A percentile compares a stretch with the other conserved stretches of the same genome.
These are phyloP conservation scores for Tryphoninae sp. DNA, from an alignment of 2,888 invertebrate species.

Conservation along the genomic window DNA sequence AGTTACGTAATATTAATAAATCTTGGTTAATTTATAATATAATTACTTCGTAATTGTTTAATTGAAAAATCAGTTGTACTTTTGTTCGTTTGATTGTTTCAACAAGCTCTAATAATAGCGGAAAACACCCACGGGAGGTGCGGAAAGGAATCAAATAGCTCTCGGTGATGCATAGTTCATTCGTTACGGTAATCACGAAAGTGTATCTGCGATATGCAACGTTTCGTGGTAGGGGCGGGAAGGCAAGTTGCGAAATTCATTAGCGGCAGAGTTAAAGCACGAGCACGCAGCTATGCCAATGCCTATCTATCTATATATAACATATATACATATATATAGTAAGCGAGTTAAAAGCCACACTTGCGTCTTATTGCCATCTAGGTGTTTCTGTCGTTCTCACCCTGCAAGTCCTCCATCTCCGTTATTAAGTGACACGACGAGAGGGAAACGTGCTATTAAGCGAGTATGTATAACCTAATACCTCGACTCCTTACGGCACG, in stretches of 20 bases:
- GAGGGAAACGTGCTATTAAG: slow-evolving; percentile 67
- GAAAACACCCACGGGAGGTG: slow-evolving; percentile 68
- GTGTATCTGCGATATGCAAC: slow-evolving; percentile 45
- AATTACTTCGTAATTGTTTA: too few species aligned
- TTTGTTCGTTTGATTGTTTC: too few species aligned
- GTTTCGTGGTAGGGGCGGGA: slow-evolving; percentile 23
- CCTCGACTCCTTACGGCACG: background rate
- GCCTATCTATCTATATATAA: background rate
- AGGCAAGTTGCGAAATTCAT: slow-evolving; percentile 61
- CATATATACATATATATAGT: background rate
- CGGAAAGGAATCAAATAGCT: slow-evolving; percentile 54
- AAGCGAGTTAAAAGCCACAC: slow-evolving; percentile 5
- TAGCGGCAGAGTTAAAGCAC: slow-evolving; percentile 53
- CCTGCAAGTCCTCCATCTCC: slow-evolving; percentile 54
- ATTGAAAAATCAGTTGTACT: too few species aligned
- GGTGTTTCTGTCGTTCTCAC: slow-evolving; percentile 40
- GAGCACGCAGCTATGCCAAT: slow-evolving; percentile 7
- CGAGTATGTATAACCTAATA: slow-evolving; percentile 10
- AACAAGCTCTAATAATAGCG: slow-evolving; percentile 20
- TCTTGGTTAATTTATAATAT: too few species aligned
- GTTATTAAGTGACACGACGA: slow-evolving; percentile 65
- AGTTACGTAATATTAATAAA: too few species aligned
- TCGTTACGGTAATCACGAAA: slow-evolving; percentile 38
- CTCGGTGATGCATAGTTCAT: slow-evolving; percentile 17
- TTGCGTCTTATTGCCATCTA: slow-evolving; percentile 14